These are phyloP conservation scores for Troides oblongomaculatus DNA, from an alignment of 2,888 invertebrate genomes.

Conservation along the genomic window DNA sequence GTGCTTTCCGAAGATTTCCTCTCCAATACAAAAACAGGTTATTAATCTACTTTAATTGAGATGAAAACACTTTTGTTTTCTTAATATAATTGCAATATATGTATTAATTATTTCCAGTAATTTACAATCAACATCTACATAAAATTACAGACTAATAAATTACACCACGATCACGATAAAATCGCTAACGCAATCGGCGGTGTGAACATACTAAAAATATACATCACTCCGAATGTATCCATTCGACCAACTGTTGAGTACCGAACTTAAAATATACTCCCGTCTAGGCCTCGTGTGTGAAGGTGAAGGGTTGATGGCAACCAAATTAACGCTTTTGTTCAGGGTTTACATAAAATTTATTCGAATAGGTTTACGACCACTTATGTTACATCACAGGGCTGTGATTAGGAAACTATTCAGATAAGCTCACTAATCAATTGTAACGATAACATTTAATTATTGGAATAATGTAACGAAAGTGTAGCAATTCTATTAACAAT, in stretches of 20 bases:
- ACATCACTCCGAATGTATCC: slow-evolving; percentile 33
- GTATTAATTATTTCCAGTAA: background rate
- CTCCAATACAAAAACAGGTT: background rate
- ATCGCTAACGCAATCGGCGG: slow-evolving; percentile 7
- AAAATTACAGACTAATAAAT: background rate
- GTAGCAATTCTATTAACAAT: background rate
- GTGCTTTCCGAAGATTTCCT: too few relatives aligned
- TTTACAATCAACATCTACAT: background rate
- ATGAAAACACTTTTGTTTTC: background rate
- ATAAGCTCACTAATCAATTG: slow-evolving; percentile 4
- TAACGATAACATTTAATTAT: background rate
- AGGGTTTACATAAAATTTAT: slow-evolving; percentile 24
- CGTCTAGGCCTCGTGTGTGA: slow-evolving; percentile 27
- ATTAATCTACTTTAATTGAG: background rate
- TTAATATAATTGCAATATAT: background rate
- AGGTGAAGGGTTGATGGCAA: slow-evolving; percentile 30
- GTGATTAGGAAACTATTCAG: slow-evolving; percentile 9
- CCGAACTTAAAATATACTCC: slow-evolving; percentile 32
- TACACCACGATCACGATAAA: background rate
- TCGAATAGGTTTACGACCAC: slow-evolving; percentile 22
- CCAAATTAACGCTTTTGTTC: slow-evolving; percentile 29
- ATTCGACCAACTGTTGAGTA: slow-evolving; percentile 34
- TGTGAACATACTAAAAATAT: slow-evolving; percentile 21
- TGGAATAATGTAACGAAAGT: background rate
- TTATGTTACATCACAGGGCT: slow-evolving; percentile 10